Percentiles rank a stretch among this genome's conserved stretches.
phyloP scores from a whole-genome alignment of 2,113 vertebrate species.

The Silurus asotus region DNA sequence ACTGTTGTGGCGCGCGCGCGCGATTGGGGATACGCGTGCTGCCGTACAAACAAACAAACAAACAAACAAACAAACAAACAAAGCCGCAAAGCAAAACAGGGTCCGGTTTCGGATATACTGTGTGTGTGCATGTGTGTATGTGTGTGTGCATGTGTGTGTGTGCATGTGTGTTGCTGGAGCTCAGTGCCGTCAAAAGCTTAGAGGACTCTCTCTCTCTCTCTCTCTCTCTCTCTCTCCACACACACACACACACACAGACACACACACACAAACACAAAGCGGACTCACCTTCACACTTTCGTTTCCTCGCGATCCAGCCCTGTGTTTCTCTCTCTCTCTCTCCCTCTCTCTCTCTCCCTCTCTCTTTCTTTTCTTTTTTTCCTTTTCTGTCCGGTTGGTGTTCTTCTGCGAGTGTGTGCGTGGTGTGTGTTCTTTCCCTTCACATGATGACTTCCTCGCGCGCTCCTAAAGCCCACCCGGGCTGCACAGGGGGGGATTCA shows the following conservation, averaged over 20 bases:
- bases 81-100: no score
- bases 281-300: conserved; percentile 70
- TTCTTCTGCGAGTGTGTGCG: not conserved
- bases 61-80: not conserved
- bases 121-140: not conserved
- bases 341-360: conserved; percentile 66
- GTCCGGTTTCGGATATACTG: not conserved
- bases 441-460: conserved; percentile 76
- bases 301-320: conserved; percentile 65
- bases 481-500: conserved; percentile 53
- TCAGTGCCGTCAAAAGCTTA: not conserved
- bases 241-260: not conserved
- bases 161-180: not conserved
- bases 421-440: conserved; percentile 39
- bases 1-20: not conserved
- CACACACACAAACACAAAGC: not conserved
- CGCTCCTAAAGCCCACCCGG: conserved; percentile 66
- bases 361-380: conserved; percentile 58
- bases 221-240: not conserved
- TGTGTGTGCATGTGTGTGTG: not conserved
- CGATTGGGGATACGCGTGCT: not conserved
- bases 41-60: not conserved
- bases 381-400: conserved; percentile 64
- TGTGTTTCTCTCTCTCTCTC: not conserved
- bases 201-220: conserved; percentile 25